These are phyloP conservation scores for Trichogramma evanescens DNA, from an alignment of 2,888 invertebrate species.

Conservation along the genomic window DNA sequence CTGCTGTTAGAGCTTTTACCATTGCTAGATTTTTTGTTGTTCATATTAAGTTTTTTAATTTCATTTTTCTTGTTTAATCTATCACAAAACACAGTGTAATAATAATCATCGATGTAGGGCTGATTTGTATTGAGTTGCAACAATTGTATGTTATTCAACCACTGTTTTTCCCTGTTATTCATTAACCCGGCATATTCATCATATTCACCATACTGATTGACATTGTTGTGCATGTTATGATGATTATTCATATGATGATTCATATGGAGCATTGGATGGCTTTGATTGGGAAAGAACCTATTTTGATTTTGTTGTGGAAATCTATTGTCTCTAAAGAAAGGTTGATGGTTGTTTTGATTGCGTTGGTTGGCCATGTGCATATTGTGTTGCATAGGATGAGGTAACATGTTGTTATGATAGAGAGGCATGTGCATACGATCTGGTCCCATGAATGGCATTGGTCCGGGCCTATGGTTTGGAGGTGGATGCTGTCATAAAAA, in stretches of 20 bases:
- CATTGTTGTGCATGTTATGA: conserved; percentile 35
- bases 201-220: conserved; percentile 45
- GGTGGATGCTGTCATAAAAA: conserved; percentile 40
- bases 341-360: conserved; percentile 38
- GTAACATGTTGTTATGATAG: conserved; percentile 31
- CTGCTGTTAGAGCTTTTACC: conserved; percentile 31
- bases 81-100: conserved; percentile 66
- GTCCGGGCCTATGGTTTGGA: conserved; percentile 38
- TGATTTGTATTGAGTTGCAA: conserved; percentile 89
- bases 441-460: conserved; percentile 43
- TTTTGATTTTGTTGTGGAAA: conserved; percentile 34
- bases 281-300: conserved; percentile 28
- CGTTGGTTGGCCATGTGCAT: conserved; percentile 34
- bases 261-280: conserved; percentile 28
- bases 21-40: conserved; percentile 30
- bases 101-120: conserved; percentile 95
- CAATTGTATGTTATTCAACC: conserved; percentile 92
- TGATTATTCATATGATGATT: conserved; percentile 26
- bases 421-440: conserved; percentile 40
- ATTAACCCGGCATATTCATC: conserved; percentile 89
- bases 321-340: conserved; percentile 43
- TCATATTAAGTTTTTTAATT: conserved; percentile 30
- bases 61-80: conserved; percentile 37
- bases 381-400: conserved; percentile 36
- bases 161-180: conserved; percentile 90